A percentile compares a stretch with the other conserved stretches of the same genome.
phyloP scores from a whole-genome alignment of 2,797 vertebrate genomes.

The Prionace glauca region DNA sequence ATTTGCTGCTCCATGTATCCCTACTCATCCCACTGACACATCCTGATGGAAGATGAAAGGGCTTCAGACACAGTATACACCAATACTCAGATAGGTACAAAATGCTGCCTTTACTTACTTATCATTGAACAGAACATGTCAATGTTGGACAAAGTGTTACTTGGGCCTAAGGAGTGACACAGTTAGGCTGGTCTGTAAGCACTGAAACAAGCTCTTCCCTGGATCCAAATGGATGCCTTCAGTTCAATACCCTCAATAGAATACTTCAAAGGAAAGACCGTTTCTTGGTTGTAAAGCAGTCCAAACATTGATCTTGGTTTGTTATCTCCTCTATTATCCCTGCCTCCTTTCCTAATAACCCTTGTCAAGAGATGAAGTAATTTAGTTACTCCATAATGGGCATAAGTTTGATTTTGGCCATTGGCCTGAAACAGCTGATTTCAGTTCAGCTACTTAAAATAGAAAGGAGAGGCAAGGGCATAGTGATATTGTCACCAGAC shows the following conservation, averaged over 20 bases:
- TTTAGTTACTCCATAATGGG: background rate
- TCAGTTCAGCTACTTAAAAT: background rate
- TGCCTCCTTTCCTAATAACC: background rate
- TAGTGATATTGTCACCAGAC: too few relatives aligned
- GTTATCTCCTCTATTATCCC: background rate
- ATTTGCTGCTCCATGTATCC: background rate
- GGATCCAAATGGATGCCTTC: background rate
- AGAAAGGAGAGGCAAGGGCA: background rate
- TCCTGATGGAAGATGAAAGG: background rate
- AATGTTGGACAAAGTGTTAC: background rate
- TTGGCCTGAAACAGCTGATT: background rate
- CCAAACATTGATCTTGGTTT: background rate
- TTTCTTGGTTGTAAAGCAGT: background rate
- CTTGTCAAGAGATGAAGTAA: background rate
- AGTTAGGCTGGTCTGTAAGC: background rate
- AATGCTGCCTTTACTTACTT: background rate
- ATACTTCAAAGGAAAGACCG: background rate
- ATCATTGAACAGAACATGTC: background rate
- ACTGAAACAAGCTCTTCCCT: background rate
- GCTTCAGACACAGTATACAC: background rate
- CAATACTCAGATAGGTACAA: background rate
- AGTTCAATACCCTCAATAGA: background rate
- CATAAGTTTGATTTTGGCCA: background rate
- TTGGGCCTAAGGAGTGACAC: background rate
- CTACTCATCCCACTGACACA: background rate